Evolutionary conservation across 2,113 vertebrate species (phyloP).

Genomic region (Vimba vimba): DNA sequence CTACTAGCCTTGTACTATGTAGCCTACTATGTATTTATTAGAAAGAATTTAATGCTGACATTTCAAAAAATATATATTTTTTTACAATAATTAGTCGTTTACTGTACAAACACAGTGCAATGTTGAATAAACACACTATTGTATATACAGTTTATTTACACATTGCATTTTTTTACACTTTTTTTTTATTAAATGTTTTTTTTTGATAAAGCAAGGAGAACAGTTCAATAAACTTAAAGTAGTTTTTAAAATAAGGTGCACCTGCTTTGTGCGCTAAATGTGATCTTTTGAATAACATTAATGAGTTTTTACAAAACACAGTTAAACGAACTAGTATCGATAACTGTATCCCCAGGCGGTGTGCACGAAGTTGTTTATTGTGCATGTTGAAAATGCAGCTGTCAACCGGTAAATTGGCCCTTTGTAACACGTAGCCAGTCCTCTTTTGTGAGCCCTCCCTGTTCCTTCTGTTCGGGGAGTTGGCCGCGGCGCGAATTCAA

Average conservation of each 20-base stretch:
- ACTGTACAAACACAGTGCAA: background rate
- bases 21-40: too few relatives aligned
- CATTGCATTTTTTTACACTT: background rate
- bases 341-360: background rate
- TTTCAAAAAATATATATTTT: background rate
- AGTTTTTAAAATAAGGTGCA: background rate
- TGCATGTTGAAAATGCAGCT: constrained; percentile 18
- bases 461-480: constrained; percentile 44
- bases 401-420: constrained; percentile 36
- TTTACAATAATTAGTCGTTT: background rate
- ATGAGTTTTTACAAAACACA: background rate
- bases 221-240: background rate
- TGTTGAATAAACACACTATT: background rate
- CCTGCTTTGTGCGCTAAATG: background rate
- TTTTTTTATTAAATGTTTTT: background rate
- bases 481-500: constrained; percentile 10
- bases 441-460: constrained; percentile 42
- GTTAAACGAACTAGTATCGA: background rate
- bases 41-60: background rate
- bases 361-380: background rate
- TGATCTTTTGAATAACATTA: background rate
- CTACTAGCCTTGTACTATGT: background rate
- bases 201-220: background rate
- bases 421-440: constrained; percentile 48
- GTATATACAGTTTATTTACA: background rate